Evolutionary conservation across 1,140 invertebrate genomes (phyloP), one percentile per base, ranked within the genome.

Genomic region (Meteorus sp.): DNA sequence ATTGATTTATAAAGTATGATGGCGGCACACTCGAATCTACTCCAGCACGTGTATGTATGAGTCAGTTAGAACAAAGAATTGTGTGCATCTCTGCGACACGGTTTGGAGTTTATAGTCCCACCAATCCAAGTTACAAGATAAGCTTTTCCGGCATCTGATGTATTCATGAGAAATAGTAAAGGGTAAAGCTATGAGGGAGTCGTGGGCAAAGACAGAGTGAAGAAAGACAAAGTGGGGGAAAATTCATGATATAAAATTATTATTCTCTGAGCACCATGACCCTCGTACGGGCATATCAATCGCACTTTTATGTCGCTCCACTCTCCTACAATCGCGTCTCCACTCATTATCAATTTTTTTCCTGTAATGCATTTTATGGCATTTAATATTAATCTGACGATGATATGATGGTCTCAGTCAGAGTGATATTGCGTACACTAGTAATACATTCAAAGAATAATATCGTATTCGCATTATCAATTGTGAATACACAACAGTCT

Each of bases 81-180:
- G 45, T 27, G 31, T 27, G 5, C 29, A 31, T 6, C 29, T 45
- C 43, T 20, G 43, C 23, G 27, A 6, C 27, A 56, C 52, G 50
- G 39, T 59, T 44, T 69, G n/a, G n/a, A n/a, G 69, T 72, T 74
- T 72, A 74, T 64, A 65, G 71, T 74, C 68, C 65, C 69, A 71
- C 67, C 69, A 62, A 54, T 51, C 56, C 35, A 51, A 31, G 22
- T 47, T 7, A 43, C 55, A 43, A 59, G 71, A 73, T 73, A 73
- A 72, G 67, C 45, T 67, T 68, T 71, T 70, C 69, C 69, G 70
- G 70, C 69, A 56, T 64, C 62, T n/a, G n/a, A 61, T 35, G 9
- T 5, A 4, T 31, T 31, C 9, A 31, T 31, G 9, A 5, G 29
- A 5, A 31, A 31, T 4, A 31, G 9, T 4, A 31, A 31, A 31